Conservation (phyloP, 2,113 vertebrate species). For the Forbesichthys agassizii region DNA sequence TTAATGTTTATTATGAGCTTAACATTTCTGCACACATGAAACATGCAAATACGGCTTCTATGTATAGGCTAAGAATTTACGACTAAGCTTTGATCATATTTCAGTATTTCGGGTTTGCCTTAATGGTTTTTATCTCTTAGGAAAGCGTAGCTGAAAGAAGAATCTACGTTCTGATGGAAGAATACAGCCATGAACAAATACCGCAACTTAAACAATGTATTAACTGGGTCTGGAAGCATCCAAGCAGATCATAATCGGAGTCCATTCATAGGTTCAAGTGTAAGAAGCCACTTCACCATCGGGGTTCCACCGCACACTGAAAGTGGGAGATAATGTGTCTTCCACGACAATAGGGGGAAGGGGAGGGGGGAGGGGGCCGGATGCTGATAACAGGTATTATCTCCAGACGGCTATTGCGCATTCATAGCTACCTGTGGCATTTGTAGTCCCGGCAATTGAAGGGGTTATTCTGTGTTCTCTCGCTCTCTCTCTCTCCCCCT, state of each 20-base stretch:
- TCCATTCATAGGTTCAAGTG: conserved; percentile 1
- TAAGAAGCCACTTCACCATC: conserved; percentile 3
- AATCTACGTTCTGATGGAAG: too few relatives aligned
- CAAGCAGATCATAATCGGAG: neutral
- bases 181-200: conserved; percentile 1
- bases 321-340: conserved; percentile 19
- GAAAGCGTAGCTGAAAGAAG: too few relatives aligned
- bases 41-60: too few relatives aligned
- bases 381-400: conserved; percentile 24
- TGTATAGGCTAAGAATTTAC: neutral
- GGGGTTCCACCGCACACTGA: conserved; percentile 1
- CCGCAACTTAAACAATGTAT: neutral
- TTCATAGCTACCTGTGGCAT: conserved; percentile 10
- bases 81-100: neutral
- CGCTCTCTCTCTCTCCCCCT: conserved; percentile 16
- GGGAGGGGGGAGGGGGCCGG: neutral
- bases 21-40: too few relatives aligned
- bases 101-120: neutral
- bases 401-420: neutral
- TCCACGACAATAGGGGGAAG: conserved; percentile 9
- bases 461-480: conserved; percentile 19
- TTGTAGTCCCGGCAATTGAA: conserved; percentile 40
- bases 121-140: neutral
- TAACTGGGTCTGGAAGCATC: neutral
- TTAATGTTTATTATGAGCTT: too few relatives aligned